A percentile compares a stretch with the other conserved stretches of the same genome.
Conservation (phyloP, 1,140 invertebrate genomes). For the Pseudomyrmex pallidus region DNA sequence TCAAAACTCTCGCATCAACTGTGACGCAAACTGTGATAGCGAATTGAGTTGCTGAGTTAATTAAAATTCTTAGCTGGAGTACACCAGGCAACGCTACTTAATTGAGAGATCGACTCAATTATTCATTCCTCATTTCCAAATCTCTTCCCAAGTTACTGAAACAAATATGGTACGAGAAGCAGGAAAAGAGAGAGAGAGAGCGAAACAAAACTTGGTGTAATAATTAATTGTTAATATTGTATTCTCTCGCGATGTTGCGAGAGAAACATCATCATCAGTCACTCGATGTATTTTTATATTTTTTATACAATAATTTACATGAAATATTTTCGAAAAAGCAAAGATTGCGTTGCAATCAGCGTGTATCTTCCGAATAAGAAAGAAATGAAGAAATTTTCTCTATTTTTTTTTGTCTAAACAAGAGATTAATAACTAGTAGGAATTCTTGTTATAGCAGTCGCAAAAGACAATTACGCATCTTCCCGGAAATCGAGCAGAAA, state of each 20-base stretch:
- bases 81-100: neutral
- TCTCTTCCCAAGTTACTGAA: neutral
- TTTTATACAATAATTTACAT: too few relatives aligned
- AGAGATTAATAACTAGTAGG: neutral
- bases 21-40: neutral
- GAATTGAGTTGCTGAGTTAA: conserved; percentile 29
- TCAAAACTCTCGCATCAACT: conserved; percentile 9
- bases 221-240: conserved; percentile 5
- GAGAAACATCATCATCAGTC: too few relatives aligned
- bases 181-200: too few relatives aligned
- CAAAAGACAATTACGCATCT: conserved; percentile 8
- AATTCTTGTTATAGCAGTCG: neutral
- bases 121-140: conserved; percentile 20
- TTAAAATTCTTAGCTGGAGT: conserved; percentile 31
- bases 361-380: neutral
- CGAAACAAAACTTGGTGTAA: neutral
- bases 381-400: neutral
- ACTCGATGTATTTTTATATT: too few relatives aligned
- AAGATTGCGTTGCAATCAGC: neutral
- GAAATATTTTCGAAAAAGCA: too few relatives aligned
- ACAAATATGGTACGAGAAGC: neutral
- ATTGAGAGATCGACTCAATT: conserved; percentile 9
- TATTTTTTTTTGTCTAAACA: neutral
- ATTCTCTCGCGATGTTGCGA: too few relatives aligned
- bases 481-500: conserved; percentile 19